A percentile compares a stretch with the other conserved stretches of the same genome.
Conservation (phyloP, 2,113 vertebrate species). For the Callocephalon fimbriatum region DNA sequence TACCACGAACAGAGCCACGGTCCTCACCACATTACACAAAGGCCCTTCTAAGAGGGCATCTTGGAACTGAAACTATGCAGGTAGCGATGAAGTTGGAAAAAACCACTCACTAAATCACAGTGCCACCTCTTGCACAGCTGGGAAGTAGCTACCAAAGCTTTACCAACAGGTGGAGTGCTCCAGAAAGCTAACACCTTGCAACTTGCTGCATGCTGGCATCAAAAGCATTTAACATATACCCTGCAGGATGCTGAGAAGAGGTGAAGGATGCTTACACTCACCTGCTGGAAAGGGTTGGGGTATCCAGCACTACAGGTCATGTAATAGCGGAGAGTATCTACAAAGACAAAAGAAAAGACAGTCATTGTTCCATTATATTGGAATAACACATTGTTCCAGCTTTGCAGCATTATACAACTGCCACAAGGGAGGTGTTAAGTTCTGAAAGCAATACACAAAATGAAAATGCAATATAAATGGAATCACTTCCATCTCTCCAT, state of each 20-base stretch:
- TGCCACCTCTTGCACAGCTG: not conserved
- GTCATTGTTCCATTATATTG: not conserved
- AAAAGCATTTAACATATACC: not conserved
- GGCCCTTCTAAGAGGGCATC: not conserved
- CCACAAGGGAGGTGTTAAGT: not conserved
- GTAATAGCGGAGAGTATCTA: constrained; percentile 93
- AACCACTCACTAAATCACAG: not conserved
- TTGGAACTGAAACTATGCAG: not conserved
- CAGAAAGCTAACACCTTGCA: not conserved
- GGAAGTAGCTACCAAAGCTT: not conserved
- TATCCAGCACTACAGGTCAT: constrained; percentile 85
- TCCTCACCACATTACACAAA: not conserved
- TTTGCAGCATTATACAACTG: not conserved
- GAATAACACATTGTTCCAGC: not conserved
- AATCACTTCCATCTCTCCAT: not conserved
- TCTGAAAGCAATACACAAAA: not conserved
- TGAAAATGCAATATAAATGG: not conserved
- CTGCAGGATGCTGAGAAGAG: not conserved
- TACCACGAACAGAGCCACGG: not conserved
- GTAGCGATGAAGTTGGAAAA: not conserved
- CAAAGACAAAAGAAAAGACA: not conserved
- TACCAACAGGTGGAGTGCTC: not conserved
- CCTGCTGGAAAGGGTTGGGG: constrained; percentile 96
- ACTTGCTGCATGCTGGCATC: not conserved
- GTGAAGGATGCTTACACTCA: constrained; percentile 54